phyloP scores from a whole-genome alignment of 2,797 vertebrate species.

The Mus spretus region DNA sequence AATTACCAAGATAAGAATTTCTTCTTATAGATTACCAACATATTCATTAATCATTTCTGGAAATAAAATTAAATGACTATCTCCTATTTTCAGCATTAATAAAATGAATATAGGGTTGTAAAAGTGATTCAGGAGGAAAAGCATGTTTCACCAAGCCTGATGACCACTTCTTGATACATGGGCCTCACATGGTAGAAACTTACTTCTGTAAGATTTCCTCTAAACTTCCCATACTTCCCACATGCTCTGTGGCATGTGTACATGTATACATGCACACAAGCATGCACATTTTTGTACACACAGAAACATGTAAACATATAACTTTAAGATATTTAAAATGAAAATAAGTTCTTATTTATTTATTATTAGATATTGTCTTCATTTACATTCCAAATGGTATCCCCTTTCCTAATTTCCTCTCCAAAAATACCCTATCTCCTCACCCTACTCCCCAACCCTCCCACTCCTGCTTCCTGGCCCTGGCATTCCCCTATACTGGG shows the following conservation, averaged over 20 bases:
- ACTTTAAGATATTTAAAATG: neutral
- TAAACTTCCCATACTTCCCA: too few species aligned
- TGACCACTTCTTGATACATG: neutral
- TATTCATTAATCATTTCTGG: conserved; percentile 4
- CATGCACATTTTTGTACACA: neutral
- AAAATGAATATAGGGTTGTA: neutral
- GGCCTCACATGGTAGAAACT: neutral
- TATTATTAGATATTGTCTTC: too few species aligned
- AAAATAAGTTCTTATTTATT: neutral
- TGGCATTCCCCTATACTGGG: too few species aligned
- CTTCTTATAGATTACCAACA: neutral
- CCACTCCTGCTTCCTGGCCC: too few species aligned
- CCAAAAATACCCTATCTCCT: too few species aligned
- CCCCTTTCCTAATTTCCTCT: too few species aligned
- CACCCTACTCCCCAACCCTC: too few species aligned
- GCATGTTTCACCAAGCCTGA: neutral
- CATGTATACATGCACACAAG: neutral
- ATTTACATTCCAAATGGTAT: too few species aligned
- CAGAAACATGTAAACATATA: neutral
- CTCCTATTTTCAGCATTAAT: conserved; percentile 27
- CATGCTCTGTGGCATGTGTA: neutral
- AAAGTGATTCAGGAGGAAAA: neutral
- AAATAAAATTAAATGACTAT: neutral
- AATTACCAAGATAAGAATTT: neutral
- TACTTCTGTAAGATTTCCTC: neutral